These are phyloP conservation scores for Falco naumanni DNA, from an alignment of 2,797 vertebrate genomes.

Conservation along the genomic window DNA sequence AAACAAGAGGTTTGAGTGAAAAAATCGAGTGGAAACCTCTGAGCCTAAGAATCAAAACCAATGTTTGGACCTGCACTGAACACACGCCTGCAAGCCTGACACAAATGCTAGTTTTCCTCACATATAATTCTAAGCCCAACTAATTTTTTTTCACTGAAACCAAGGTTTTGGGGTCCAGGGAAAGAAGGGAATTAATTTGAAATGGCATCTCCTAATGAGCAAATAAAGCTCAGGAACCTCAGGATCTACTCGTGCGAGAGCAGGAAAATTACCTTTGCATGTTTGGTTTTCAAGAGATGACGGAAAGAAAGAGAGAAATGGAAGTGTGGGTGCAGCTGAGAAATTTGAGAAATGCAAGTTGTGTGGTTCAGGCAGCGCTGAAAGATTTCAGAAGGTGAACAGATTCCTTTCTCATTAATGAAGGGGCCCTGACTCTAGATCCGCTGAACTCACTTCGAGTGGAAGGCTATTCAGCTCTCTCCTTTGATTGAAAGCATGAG, in stretches of 20 bases:
- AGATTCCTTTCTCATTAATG: conserved; percentile 64
- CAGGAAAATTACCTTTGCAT: not conserved
- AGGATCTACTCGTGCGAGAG: not conserved
- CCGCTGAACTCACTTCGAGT: not conserved
- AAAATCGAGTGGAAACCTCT: not conserved
- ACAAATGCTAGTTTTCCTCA: not conserved
- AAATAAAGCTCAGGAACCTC: not conserved
- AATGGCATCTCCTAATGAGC: not conserved
- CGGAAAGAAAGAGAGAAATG: not conserved
- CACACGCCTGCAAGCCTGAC: not conserved
- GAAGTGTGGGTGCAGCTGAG: not conserved
- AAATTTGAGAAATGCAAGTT: not conserved
- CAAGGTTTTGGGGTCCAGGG: not conserved
- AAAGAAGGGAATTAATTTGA: not conserved
- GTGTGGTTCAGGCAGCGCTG: not conserved
- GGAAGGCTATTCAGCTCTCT: conserved; percentile 24
- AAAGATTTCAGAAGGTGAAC: conserved; percentile 37
- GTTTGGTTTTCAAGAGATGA: not conserved
- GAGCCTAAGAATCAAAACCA: not conserved
- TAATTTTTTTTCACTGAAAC: not conserved
- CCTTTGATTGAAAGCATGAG: conserved; percentile 40
- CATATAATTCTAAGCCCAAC: not conserved
- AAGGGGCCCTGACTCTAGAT: conserved; percentile 58
- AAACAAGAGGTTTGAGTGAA: conserved; percentile 3
- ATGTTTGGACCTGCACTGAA: not conserved